Conservation (phyloP, 2,888 invertebrate species). For the Danaus chrysippus region DNA sequence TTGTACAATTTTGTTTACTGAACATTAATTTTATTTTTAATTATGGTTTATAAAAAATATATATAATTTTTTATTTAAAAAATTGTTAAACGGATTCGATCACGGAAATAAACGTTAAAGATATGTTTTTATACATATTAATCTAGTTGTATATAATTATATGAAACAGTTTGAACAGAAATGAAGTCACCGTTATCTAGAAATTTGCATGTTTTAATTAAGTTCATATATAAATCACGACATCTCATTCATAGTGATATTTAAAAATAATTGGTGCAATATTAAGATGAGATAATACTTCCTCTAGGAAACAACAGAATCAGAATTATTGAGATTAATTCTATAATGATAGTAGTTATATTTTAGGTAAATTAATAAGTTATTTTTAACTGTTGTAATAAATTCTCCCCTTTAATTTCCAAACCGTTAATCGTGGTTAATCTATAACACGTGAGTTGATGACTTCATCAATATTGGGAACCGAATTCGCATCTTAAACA, state of each 20-base stretch:
- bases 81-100: no score
- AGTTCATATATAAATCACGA: conserved; percentile 3
- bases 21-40: no score
- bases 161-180: neutral
- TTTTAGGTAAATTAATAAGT: no score
- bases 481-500: conserved; percentile 49
- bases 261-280: conserved; percentile 4
- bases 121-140: no score
- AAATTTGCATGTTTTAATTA: conserved; percentile 6
- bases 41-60: no score
- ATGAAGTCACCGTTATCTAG: neutral
- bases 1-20: no score
- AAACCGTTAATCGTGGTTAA: conserved; percentile 25
- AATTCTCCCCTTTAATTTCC: conserved; percentile 13
- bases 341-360: no score
- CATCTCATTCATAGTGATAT: neutral
- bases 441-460: conserved; percentile 39
- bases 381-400: no score
- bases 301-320: neutral
- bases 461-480: conserved; percentile 53
- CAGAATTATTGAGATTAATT: no score
- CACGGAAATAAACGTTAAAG: no score
- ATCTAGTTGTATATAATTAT: no score
- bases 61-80: no score
- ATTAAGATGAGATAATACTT: neutral